Evolutionary conservation across 35 echinoderm and acorn worm species (phyloP).

Genomic region (Lytechinus pictus): DNA sequence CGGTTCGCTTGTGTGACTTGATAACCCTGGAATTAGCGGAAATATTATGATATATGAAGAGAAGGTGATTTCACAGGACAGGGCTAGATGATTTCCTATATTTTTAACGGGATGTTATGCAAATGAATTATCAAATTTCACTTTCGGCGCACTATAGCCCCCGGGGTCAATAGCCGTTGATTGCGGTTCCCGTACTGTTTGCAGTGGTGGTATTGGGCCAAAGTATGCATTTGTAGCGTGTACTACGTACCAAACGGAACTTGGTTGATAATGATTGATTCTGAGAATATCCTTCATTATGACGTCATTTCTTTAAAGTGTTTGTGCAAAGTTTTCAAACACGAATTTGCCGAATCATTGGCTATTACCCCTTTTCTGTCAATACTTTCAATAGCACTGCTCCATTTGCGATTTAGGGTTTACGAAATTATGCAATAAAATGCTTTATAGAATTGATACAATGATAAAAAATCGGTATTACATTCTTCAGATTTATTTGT

Average conservation of each 20-base stretch:
- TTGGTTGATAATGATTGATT: background rate
- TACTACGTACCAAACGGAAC: background rate
- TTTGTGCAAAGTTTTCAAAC: conserved; percentile 1
- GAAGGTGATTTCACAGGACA: background rate
- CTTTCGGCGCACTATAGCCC: background rate
- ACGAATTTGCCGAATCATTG: background rate
- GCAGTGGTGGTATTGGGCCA: background rate
- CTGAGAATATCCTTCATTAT: background rate
- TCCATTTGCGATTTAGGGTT: too few species aligned
- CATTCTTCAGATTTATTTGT: too few species aligned
- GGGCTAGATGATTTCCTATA: background rate
- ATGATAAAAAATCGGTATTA: too few species aligned
- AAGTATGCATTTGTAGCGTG: background rate
- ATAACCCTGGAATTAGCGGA: background rate
- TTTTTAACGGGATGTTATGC: background rate
- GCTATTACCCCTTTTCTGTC: too few species aligned
- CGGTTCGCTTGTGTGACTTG: background rate
- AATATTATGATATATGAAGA: background rate
- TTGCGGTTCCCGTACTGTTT: background rate
- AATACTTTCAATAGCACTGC: too few species aligned
- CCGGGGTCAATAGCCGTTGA: background rate
- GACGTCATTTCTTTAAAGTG: background rate
- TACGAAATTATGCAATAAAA: too few species aligned
- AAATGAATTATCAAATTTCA: background rate
- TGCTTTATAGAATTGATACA: too few species aligned